Percentiles rank a stretch among this genome's conserved stretches.
Conservation (phyloP, 2,888 invertebrate species). For the Erpobdella octoculata region DNA sequence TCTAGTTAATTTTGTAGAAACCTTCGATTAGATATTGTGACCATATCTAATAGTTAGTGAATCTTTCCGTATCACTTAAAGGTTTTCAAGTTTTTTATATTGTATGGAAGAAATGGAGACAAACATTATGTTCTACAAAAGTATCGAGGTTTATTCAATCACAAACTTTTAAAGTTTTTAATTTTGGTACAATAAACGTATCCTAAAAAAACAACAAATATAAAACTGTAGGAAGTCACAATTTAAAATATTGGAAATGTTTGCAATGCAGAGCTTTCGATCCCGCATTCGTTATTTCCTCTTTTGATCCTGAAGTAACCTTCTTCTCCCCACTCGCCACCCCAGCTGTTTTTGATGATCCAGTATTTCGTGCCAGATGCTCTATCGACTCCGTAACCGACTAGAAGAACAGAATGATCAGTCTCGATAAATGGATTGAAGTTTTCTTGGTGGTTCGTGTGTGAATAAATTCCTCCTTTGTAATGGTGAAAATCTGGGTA, state of each 20-base stretch:
- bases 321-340: conserved; percentile 47
- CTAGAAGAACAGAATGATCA: conserved; percentile 54
- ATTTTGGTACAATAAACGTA: no score
- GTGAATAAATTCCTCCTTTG: conserved; percentile 53
- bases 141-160: no score
- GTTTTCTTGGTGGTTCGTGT: conserved; percentile 47
- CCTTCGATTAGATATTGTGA: no score
- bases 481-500: conserved; percentile 49
- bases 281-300: conserved; percentile 50
- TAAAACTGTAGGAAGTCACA: no score
- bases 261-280: conserved; percentile 50
- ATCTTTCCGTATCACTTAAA: no score
- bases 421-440: conserved; percentile 54
- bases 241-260: conserved; percentile 33
- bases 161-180: no score
- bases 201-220: no score
- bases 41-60: no score
- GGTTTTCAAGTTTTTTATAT: no score
- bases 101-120: no score
- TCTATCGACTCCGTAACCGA: conserved; percentile 52
- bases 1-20: no score
- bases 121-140: no score
- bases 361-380: conserved; percentile 48
- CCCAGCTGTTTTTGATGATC: conserved; percentile 53
- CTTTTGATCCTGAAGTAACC: conserved; percentile 51